Evolutionary conservation across 2,888 invertebrate species (phyloP), one percentile per base, ranked within the genome.

Genomic region (Pinctada fucata): DNA sequence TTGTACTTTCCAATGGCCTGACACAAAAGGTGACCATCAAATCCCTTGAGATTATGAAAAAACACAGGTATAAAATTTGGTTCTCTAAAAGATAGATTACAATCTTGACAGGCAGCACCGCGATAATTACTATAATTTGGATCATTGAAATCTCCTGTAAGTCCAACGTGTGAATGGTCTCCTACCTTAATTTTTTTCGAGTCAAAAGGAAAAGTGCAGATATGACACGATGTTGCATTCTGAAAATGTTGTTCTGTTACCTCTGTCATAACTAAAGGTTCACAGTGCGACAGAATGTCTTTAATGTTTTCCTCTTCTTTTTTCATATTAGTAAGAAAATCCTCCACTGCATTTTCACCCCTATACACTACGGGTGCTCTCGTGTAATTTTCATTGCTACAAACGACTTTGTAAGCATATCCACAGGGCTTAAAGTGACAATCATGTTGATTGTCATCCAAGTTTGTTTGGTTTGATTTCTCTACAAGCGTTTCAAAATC

Each of bases 41-140:
- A 79, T 6, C 72, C 72, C 13, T 67, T 47, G 16, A 79, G 66
- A 73, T 79, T 79, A 52, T 79, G 79, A 70, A 79, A 82, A n/a
- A 82, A 13, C 8, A 80, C 72, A 0, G 82, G 82, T 45, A 79
- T 73, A 58, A 76, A 79, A 51, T 64, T 31, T 31, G 31, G 31
- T 31, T 31, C 31, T 31, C 31, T 31, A 31, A 31, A 31, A 31
- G 31, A 31, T 31, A 31, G 31, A 31, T 31, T 31, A 31, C 31
- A 31, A 31, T 31, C 31, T 31, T 31, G 31, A 31, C 45, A 65
- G 76, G 76, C n/a, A 48, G 48, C 31, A 31, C 31, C 31, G 48
- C 49, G 45, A n/a, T 63, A 70, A 48, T 70, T 63, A 5, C 50
- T 50, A 48, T 70, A 70, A 50, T 78, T 68, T 6, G 65, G 49